Conservation (phyloP, 2,797 vertebrate genomes). For the Fratercula arctica region DNA sequence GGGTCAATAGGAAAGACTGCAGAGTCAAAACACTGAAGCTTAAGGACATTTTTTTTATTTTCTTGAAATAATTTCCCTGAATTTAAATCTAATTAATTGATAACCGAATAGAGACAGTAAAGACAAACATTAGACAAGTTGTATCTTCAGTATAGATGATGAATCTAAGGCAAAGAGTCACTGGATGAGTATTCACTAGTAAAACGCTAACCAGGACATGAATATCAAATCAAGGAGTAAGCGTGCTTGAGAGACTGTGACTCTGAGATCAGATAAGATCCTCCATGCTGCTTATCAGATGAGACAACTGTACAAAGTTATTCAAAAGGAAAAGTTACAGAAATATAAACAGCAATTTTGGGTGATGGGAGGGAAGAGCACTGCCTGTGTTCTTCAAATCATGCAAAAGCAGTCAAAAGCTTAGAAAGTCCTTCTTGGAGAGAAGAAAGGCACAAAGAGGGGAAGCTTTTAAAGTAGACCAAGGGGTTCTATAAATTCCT, state of each 20-base stretch:
- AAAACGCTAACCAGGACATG: neutral
- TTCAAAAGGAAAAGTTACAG: neutral
- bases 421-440: neutral
- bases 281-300: neutral
- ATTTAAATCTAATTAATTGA: neutral
- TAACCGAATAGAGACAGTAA: neutral
- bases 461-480: neutral
- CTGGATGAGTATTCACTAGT: neutral
- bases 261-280: neutral
- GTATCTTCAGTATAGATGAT: neutral
- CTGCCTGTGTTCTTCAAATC: neutral
- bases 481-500: neutral
- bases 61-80: neutral
- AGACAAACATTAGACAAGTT: neutral
- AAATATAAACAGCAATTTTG: neutral
- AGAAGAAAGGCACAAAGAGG: neutral
- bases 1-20: neutral
- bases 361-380: neutral
- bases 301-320: neutral
- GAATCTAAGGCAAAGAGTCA: neutral
- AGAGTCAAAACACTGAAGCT: neutral
- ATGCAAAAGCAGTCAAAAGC: neutral
- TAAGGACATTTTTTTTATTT: neutral
- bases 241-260: neutral
- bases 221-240: neutral